Evolutionary conservation across 1,140 invertebrate species (phyloP).

Genomic region (Lycorma delicatula): DNA sequence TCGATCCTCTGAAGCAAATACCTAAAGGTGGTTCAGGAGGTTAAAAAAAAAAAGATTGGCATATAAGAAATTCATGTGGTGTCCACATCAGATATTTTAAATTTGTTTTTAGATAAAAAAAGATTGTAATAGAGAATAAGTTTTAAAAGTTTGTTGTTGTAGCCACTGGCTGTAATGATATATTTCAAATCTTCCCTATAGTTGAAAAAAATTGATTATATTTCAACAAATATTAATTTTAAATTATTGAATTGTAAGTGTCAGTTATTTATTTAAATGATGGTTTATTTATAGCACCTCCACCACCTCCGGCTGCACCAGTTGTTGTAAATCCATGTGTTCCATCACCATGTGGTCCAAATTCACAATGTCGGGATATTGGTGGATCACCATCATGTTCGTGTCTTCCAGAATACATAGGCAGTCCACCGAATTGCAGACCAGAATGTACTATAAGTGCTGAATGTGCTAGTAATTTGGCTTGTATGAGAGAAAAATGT

Average conservation of each 20-base stretch:
- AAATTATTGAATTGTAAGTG: too few species aligned
- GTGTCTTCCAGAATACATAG: constrained; percentile 52
- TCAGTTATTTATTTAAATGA: background rate
- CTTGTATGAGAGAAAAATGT: constrained; percentile 57
- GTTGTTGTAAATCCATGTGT: constrained; percentile 48
- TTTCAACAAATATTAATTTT: background rate
- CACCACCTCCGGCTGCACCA: constrained; percentile 22
- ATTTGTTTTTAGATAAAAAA: too few species aligned
- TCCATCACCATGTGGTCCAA: constrained; percentile 59
- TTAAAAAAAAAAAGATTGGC: too few species aligned
- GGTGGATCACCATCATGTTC: constrained; percentile 49
- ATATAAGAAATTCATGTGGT: too few species aligned
- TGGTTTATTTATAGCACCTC: constrained; percentile 6
- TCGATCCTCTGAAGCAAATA: too few species aligned
- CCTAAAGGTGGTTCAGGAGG: too few species aligned
- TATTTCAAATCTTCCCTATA: too few species aligned
- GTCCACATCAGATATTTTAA: too few species aligned
- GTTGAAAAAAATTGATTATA: background rate
- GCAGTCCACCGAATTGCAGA: constrained; percentile 58
- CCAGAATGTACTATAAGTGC: constrained; percentile 58
- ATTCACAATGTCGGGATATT: constrained; percentile 54
- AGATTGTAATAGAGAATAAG: too few species aligned
- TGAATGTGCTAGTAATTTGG: constrained; percentile 50
- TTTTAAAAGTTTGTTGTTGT: too few species aligned
- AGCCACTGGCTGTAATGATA: too few species aligned